A percentile compares a stretch with the other conserved stretches of the same genome.
Conservation (phyloP, 2,113 vertebrate species). For the Pomatorhinus ruficollis region DNA sequence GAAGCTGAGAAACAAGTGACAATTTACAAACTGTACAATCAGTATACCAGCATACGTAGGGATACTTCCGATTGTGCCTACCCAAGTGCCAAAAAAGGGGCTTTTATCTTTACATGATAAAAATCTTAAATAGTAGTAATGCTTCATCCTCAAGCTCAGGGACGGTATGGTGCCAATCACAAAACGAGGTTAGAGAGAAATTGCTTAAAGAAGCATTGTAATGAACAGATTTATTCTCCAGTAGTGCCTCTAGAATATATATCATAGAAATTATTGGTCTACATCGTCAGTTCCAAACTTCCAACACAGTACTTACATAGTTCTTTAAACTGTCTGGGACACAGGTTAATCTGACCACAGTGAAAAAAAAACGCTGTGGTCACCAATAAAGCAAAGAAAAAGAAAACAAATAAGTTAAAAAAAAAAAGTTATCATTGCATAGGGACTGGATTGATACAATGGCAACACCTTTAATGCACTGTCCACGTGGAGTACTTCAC, state of each 20-base stretch:
- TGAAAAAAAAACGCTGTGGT: neutral
- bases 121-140: neutral
- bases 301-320: neutral
- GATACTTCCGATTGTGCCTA: neutral
- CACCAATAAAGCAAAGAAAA: neutral
- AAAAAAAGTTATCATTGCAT: neutral
- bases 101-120: neutral
- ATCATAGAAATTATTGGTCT: neutral
- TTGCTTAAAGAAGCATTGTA: neutral
- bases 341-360: neutral
- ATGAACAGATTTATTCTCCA: neutral
- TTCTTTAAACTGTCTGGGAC: neutral
- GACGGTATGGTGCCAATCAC: neutral
- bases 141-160: neutral
- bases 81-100: neutral
- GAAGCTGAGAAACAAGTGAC: neutral
- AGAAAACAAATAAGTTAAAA: neutral
- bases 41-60: neutral
- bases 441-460: neutral
- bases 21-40: neutral
- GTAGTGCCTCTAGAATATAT: neutral
- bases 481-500: slow-evolving; percentile 25
- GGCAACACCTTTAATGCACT: neutral
- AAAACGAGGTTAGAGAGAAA: neutral
- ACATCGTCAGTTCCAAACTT: neutral